These are phyloP conservation scores for Spisula solida DNA, from an alignment of 2,888 invertebrate genomes.

Conservation along the genomic window DNA sequence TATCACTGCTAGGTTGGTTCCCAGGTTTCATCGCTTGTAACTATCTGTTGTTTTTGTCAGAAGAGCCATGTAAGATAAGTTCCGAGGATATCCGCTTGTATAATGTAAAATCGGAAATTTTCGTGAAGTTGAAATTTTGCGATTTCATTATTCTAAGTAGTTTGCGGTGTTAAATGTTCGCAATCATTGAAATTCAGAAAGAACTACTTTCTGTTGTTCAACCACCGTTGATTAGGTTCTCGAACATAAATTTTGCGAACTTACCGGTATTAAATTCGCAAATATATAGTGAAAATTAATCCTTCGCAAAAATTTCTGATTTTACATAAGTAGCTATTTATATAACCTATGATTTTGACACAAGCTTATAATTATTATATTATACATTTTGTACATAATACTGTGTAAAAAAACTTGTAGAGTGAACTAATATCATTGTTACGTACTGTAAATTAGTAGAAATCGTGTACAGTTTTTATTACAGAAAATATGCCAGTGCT, in stretches of 20 bases:
- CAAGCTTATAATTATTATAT: background rate
- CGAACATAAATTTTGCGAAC: too few relatives aligned
- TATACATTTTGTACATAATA: slow-evolving; percentile 26
- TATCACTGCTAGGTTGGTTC: too few relatives aligned
- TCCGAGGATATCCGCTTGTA: background rate
- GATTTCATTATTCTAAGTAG: too few relatives aligned
- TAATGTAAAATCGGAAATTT: too few relatives aligned
- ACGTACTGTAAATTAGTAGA: slow-evolving; percentile 39
- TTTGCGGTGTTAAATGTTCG: too few relatives aligned
- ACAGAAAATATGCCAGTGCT: slow-evolving; percentile 38
- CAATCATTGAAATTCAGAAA: too few relatives aligned
- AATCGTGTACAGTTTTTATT: slow-evolving; percentile 42
- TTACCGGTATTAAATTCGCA: too few relatives aligned
- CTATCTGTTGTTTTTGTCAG: too few relatives aligned
- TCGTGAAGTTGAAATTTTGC: too few relatives aligned
- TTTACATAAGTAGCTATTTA: background rate
- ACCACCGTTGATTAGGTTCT: too few relatives aligned
- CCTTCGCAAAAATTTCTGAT: background rate
- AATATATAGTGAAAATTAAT: background rate
- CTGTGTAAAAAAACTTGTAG: slow-evolving; percentile 15
- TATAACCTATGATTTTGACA: background rate
- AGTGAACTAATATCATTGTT: slow-evolving; percentile 34
- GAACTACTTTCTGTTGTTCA: too few relatives aligned
- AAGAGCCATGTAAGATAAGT: background rate
- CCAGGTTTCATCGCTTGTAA: too few relatives aligned